These are phyloP conservation scores for Corythaeola cristata DNA, from an alignment of 2,113 vertebrate species.

Conservation along the genomic window DNA sequence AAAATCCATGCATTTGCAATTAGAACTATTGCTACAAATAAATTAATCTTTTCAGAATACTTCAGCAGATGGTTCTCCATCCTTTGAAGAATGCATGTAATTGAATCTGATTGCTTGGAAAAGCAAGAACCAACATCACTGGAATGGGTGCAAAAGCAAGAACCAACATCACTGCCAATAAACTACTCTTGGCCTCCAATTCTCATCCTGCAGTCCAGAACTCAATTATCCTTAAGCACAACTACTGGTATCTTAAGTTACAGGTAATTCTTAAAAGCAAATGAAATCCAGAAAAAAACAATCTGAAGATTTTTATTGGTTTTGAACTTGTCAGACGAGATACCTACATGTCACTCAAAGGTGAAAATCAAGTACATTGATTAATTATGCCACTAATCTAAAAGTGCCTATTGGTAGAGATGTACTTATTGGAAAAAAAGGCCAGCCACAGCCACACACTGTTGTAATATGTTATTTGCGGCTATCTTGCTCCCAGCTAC, in stretches of 20 bases:
- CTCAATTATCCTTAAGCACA: neutral
- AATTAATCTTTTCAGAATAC: constrained; percentile 19
- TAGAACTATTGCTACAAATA: constrained; percentile 26
- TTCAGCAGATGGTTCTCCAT: constrained; percentile 29
- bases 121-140: neutral
- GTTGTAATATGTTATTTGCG: rapidly evolving
- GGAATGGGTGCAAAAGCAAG: neutral
- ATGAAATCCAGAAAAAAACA: neutral
- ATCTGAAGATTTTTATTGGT: neutral
- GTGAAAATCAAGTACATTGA: neutral
- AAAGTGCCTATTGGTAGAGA: neutral
- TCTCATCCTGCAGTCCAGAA: neutral
- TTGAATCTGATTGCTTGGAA: constrained; percentile 1
- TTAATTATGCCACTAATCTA: neutral
- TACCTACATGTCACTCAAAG: neutral
- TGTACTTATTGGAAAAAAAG: neutral
- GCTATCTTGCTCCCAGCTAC: neutral
- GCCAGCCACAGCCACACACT: neutral
- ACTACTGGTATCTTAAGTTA: neutral
- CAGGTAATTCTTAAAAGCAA: neutral
- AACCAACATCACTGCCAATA: neutral
- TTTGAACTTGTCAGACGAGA: neutral
- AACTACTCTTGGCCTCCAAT: neutral
- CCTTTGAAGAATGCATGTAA: constrained; percentile 19
- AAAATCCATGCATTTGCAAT: constrained; percentile 7